These are phyloP conservation scores for Hirtodrosophila confusa DNA, from an alignment of 2,888 invertebrate genomes.

Conservation along the genomic window DNA sequence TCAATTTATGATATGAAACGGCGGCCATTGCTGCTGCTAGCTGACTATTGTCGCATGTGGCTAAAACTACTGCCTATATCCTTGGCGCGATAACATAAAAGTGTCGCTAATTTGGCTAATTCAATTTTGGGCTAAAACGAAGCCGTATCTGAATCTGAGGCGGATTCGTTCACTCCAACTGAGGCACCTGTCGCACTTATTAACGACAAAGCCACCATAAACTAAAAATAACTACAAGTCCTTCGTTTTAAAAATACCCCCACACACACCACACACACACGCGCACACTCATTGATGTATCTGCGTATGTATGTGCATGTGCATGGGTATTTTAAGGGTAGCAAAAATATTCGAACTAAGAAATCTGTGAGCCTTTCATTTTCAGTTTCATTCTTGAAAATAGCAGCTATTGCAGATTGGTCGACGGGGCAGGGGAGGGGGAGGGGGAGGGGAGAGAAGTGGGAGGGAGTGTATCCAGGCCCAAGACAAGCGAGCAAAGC, in stretches of 20 bases:
- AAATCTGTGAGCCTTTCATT: conserved; percentile 20
- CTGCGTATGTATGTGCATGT: conserved; percentile 4
- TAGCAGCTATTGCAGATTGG: conserved; percentile 12
- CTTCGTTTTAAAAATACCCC: conserved; percentile 62
- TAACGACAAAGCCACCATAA: conserved; percentile 27
- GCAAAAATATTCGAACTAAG: conserved; percentile 39
- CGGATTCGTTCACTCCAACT: conserved; percentile 2
- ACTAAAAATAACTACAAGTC: conserved; percentile 53
- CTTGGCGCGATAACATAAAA: conserved; percentile 63
- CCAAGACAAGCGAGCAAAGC: conserved; percentile 36
- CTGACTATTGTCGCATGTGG: conserved; percentile 23
- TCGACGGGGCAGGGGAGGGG: background rate
- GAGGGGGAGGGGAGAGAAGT: background rate
- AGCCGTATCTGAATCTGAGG: conserved; percentile 53
- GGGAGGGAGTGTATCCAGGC: conserved; percentile 1
- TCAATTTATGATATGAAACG: conserved; percentile 58
- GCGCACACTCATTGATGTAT: conserved; percentile 37
- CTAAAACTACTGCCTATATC: conserved; percentile 48
- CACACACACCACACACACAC: conserved; percentile 7
- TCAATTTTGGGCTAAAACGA: conserved; percentile 64
- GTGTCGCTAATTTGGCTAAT: conserved; percentile 73
- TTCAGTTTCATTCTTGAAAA: conserved; percentile 56
- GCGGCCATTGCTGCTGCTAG: conserved; percentile 35
- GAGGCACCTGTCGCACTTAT: conserved; percentile 42
- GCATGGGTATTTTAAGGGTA: conserved; percentile 39